phyloP scores from a whole-genome alignment of 2,113 vertebrate genomes.

The Chloropsis hardwickii region DNA sequence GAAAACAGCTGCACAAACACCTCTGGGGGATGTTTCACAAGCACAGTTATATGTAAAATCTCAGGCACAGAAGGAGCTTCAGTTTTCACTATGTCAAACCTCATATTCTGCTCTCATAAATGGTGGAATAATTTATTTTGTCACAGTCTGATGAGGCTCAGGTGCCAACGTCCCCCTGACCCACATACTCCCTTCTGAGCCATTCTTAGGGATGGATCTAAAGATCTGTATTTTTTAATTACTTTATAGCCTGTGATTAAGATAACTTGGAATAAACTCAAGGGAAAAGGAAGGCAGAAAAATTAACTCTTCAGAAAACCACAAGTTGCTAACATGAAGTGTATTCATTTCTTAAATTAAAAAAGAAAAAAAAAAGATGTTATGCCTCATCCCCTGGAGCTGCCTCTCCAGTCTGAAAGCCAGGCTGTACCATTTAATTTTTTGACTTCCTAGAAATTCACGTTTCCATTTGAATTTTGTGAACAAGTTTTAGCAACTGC shows the following conservation, averaged over 20 bases:
- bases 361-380: background rate
- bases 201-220: background rate
- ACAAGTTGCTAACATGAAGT: background rate
- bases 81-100: background rate
- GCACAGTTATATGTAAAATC: background rate
- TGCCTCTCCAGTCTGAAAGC: background rate
- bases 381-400: background rate
- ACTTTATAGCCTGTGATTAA: conserved; percentile 17
- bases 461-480: background rate
- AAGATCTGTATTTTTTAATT: conserved; percentile 24
- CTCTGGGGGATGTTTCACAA: background rate
- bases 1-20: background rate
- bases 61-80: background rate
- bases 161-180: background rate
- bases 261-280: conserved; percentile 1
- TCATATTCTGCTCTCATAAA: background rate
- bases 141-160: background rate
- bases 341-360: background rate
- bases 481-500: background rate
- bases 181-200: conserved; percentile 10
- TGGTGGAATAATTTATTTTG: conserved; percentile 38
- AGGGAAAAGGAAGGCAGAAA: background rate
- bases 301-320: background rate
- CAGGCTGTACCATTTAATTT: background rate
- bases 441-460: background rate